Evolutionary conservation across 92 coral and sea anemone species (phyloP), one percentile per base, ranked within the genome.

Genomic region (Bergia puertoricense): DNA sequence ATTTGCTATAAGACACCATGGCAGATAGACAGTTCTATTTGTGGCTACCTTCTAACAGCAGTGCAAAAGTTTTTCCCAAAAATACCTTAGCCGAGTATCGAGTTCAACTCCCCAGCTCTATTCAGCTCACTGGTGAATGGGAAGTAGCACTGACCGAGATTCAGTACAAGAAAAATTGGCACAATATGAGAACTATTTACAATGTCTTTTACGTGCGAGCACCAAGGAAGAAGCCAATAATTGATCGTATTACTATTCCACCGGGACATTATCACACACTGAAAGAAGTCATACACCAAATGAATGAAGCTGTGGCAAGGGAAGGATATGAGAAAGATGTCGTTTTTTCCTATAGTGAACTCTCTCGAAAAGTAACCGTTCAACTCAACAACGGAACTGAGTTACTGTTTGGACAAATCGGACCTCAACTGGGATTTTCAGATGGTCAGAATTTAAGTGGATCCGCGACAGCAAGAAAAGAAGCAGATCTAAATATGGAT

Each of bases 21-120:
- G 93, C 85, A 80, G 88, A 82, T 42, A 83, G 91, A 76, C 93
- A 91, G 81, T 91, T 91, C 78, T 91, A 90, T 54, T 36, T 90
- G 40, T 43, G 83, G 76, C 79, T 85, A 13, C 92, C 85, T 30
- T 82, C 88, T 16, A 89, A 92, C 75, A 77, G 86, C 43, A 82
- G 89, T 41, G 76, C 88, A 36, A 86, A 86, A 20, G 72, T 66
- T 65, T 92, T 90, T 67, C 85, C 88, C 38, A 23, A 87, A 45
- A 92, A 92, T 39, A 92, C 93, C 20, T 50, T 90, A 57, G 74
- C 93, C 6, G 89, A 89, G 59, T 93, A 76, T 76, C 77, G 83
- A n/a, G 91, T 90, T 14, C 76, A 82, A 41, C 78, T 90, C 39
- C 90, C 92, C 30, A 89, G 88, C 44, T 36, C 44, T 22, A 68